These are phyloP conservation scores for Adrianichthys oophorus DNA, from an alignment of 2,797 vertebrate species.

Conservation along the genomic window DNA sequence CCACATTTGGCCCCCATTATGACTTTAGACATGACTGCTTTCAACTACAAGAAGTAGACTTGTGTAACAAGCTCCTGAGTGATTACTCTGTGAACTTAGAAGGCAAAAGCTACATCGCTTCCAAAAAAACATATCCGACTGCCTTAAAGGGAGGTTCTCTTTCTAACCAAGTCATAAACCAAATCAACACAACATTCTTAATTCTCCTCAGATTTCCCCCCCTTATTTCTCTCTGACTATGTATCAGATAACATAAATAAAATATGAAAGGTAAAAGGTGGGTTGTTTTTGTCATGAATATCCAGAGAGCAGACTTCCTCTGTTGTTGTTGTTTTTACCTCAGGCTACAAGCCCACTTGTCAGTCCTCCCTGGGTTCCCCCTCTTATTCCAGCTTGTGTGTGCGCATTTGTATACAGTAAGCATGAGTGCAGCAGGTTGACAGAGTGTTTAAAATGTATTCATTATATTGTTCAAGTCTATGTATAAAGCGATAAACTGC, in stretches of 20 bases:
- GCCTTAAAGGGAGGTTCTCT: slow-evolving; percentile 26
- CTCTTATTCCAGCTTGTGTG: slow-evolving; percentile 23
- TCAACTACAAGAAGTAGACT: no score
- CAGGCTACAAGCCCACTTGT: slow-evolving; percentile 65
- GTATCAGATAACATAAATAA: slow-evolving; percentile 73
- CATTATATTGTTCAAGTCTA: slow-evolving; percentile 18
- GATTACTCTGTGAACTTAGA: no score
- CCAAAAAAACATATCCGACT: no score
- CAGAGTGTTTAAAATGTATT: slow-evolving; percentile 16
- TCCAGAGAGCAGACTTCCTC: slow-evolving; percentile 51
- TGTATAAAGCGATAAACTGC: slow-evolving; percentile 3
- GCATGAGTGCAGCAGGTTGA: slow-evolving; percentile 23
- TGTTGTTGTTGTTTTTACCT: slow-evolving; percentile 60
- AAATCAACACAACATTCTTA: slow-evolving; percentile 43
- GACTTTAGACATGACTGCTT: no score
- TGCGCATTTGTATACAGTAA: slow-evolving; percentile 3
- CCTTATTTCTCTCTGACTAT: slow-evolving; percentile 53
- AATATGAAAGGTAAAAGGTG: slow-evolving; percentile 70
- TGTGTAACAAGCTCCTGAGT: no score
- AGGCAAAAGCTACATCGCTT: no score
- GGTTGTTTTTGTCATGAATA: slow-evolving; percentile 72
- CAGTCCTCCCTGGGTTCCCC: slow-evolving; percentile 50
- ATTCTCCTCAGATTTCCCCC: slow-evolving; percentile 51
- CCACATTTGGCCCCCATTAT: no score
- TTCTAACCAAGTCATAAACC: no score